Percentiles rank a stretch among this genome's conserved stretches.
Conservation (phyloP, 2,888 invertebrate species). For the Ichneumon xanthorius region DNA sequence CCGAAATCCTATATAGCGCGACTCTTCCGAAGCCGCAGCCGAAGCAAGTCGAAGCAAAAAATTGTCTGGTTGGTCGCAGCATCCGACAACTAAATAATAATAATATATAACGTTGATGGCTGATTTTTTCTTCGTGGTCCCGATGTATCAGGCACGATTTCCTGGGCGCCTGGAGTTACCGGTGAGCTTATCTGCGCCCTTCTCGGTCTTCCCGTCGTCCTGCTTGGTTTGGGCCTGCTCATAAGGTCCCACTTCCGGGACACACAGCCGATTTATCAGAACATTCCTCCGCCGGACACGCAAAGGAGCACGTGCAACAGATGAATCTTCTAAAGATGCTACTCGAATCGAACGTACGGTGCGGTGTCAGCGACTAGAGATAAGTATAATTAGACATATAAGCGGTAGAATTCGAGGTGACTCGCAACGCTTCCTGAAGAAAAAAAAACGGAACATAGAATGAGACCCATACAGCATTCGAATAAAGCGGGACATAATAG, state of each 20-base stretch:
- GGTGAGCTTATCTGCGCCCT: constrained; percentile 88
- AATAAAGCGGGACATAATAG: background rate
- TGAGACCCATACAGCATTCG: background rate
- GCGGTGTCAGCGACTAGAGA: constrained; percentile 38
- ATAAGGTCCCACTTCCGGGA: constrained; percentile 86
- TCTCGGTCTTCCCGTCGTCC: constrained; percentile 87
- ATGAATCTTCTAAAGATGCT: constrained; percentile 74
- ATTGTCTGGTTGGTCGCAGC: background rate
- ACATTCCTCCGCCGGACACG: constrained; percentile 75
- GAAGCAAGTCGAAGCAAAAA: background rate
- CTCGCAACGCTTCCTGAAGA: constrained; percentile 7
- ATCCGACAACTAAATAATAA: too few species aligned
- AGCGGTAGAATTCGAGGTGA: constrained; percentile 26
- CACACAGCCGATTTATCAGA: constrained; percentile 76
- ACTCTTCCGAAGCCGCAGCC: too few species aligned
- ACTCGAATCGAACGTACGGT: constrained; percentile 30
- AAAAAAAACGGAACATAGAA: constrained; percentile 10
- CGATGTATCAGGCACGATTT: constrained; percentile 82
- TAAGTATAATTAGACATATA: constrained; percentile 31
- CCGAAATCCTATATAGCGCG: too few species aligned
- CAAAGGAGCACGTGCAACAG: constrained; percentile 79
- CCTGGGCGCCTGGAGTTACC: constrained; percentile 87
- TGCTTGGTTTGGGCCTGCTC: constrained; percentile 86
- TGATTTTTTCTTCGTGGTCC: background rate
- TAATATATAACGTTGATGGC: background rate